These are phyloP conservation scores for Plemyria rubiginata DNA, from an alignment of 2,888 invertebrate genomes.

Conservation along the genomic window DNA sequence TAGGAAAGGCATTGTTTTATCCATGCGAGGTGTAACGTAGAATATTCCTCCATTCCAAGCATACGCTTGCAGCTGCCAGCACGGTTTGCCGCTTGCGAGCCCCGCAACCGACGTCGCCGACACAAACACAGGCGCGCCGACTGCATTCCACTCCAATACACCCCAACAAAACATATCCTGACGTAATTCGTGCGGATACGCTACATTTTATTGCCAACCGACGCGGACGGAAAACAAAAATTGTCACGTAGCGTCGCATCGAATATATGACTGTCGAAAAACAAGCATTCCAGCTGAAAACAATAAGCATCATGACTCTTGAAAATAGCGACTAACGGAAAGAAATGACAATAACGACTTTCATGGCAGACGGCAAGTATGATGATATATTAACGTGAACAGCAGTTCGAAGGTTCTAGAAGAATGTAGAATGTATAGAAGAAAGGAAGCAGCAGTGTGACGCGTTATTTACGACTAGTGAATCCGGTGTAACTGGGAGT, in stretches of 20 bases:
- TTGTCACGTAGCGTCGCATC: conserved; percentile 37
- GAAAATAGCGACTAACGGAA: conserved; percentile 33
- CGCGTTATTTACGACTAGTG: conserved; percentile 77
- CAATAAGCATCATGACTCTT: conserved; percentile 44
- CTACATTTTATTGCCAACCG: conserved; percentile 49
- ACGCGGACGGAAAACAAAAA: conserved; percentile 41
- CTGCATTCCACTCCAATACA: conserved; percentile 70
- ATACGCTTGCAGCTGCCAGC: conserved; percentile 63
- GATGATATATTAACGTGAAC: conserved; percentile 54
- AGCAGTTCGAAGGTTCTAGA: conserved; percentile 60
- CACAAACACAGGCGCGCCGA: conserved; percentile 62
- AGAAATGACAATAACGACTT: conserved; percentile 35
- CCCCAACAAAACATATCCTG: conserved; percentile 62
- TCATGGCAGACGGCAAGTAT: conserved; percentile 43
- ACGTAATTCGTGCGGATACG: conserved; percentile 52
- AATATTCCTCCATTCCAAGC: conserved; percentile 69
- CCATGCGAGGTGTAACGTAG: conserved; percentile 63
- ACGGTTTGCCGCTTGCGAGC: conserved; percentile 66
- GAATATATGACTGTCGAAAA: conserved; percentile 41
- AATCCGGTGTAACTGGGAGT: conserved; percentile 68
- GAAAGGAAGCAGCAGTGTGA: conserved; percentile 72
- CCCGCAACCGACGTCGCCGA: conserved; percentile 62
- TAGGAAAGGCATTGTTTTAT: conserved; percentile 63
- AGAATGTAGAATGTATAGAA: conserved; percentile 57
- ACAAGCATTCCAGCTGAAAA: conserved; percentile 40